Evolutionary conservation across 2,888 invertebrate genomes (phyloP).

Genomic region (Sinhomidia bicolor): DNA sequence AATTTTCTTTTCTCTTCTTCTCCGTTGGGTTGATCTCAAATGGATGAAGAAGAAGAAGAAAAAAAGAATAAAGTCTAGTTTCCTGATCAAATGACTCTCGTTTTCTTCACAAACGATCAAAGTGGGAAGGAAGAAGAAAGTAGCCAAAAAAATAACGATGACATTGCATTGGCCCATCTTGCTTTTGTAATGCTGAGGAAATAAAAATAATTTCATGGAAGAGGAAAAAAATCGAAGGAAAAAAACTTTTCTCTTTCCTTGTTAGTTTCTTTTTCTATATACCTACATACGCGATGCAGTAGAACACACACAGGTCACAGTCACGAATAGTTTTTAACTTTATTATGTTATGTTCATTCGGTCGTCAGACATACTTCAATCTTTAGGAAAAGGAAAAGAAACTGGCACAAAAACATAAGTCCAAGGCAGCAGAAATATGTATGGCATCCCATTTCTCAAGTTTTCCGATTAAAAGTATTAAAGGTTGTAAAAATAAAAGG

Average conservation of each 20-base stretch:
- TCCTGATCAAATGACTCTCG: conserved; percentile 63
- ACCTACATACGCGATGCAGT: neutral
- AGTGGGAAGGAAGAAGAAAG: conserved; percentile 45
- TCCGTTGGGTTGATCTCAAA: neutral
- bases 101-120: conserved; percentile 63
- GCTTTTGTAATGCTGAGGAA: neutral
- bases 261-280: neutral
- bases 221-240: neutral
- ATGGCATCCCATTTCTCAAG: conserved; percentile 45
- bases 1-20: too few relatives aligned
- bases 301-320: neutral
- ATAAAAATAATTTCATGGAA: neutral
- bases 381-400: neutral
- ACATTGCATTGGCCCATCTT: conserved; percentile 52
- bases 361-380: too few relatives aligned
- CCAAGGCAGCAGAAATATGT: neutral
- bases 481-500: conserved; percentile 61
- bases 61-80: conserved; percentile 35
- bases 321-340: neutral
- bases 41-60: conserved; percentile 19
- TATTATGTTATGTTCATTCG: neutral
- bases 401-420: neutral
- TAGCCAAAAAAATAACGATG: conserved; percentile 57
- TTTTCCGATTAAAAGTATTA: conserved; percentile 68
- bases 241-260: neutral